Conservation (phyloP, 2,888 invertebrate genomes). For the Ormyrus labotus region DNA sequence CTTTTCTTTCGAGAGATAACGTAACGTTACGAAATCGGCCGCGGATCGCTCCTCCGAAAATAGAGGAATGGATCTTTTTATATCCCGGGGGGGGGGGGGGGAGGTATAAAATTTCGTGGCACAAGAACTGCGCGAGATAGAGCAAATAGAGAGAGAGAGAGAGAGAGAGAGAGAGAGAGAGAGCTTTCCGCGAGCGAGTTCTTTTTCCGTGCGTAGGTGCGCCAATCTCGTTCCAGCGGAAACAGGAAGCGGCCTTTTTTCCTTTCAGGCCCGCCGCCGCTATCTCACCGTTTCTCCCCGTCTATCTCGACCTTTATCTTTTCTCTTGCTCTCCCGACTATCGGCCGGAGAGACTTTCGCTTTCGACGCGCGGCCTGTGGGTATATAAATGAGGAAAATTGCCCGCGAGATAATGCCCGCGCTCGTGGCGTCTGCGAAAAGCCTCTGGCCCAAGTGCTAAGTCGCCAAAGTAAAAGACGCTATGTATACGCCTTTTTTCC, state of each 20-base stretch:
- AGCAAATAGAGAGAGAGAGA: neutral
- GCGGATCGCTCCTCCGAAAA: too few relatives aligned
- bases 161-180: neutral
- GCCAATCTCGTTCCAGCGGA: slow-evolving; percentile 51
- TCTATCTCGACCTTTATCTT: neutral
- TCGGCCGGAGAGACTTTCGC: slow-evolving; percentile 12
- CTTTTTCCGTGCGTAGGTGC: slow-evolving; percentile 26
- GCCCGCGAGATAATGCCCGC: neutral
- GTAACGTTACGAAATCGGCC: too few relatives aligned
- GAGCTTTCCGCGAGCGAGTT: slow-evolving; percentile 11
- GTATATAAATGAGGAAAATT: slow-evolving; percentile 29
- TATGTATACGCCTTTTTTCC: neutral
- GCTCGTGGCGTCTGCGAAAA: neutral
- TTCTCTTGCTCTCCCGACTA: neutral
- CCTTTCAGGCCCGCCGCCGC: slow-evolving; percentile 16
- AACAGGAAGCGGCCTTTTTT: slow-evolving; percentile 50
- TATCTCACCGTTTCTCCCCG: neutral
- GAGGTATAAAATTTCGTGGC: too few relatives aligned
- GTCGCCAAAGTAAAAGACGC: neutral
- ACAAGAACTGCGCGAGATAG: too few relatives aligned
- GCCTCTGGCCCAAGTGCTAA: too few relatives aligned
- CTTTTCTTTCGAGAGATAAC: too few relatives aligned
- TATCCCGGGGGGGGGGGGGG: too few relatives aligned
- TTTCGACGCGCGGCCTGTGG: slow-evolving; percentile 2
- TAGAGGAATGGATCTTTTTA: too few relatives aligned